Evolutionary conservation across 2,113 vertebrate genomes (phyloP).

Genomic region (Setophaga petechia): DNA sequence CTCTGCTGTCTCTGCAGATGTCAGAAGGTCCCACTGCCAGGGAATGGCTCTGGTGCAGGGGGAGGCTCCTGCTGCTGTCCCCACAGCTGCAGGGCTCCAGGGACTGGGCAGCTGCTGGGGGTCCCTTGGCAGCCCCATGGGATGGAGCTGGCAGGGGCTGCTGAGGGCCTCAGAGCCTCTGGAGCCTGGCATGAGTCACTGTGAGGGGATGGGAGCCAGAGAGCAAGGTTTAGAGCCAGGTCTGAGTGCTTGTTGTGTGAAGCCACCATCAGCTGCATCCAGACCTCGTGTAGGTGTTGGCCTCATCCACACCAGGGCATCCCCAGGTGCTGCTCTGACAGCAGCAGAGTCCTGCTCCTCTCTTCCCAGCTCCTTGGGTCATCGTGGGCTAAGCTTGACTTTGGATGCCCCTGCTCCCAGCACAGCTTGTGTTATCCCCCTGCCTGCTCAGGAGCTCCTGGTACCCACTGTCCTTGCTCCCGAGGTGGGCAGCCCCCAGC

Average conservation of each 20-base stretch:
- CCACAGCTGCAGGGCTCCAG: not conserved
- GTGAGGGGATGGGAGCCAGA: not conserved
- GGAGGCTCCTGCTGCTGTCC: not conserved
- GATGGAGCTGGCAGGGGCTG: not conserved
- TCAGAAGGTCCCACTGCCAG: not conserved
- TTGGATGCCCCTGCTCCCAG: accelerated
- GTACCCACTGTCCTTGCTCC: not conserved
- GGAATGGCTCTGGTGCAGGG: too few relatives aligned
- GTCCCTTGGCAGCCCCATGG: not conserved
- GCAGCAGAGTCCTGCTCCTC: not conserved
- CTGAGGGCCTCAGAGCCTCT: not conserved
- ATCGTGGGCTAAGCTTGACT: not conserved
- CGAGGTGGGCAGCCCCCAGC: not conserved
- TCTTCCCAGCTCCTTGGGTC: not conserved
- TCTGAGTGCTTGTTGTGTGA: not conserved
- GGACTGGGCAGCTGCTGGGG: not conserved
- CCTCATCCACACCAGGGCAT: not conserved
- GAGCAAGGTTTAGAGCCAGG: not conserved
- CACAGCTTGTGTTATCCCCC: not conserved
- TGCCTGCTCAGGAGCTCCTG: not conserved
- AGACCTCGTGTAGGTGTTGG: accelerated
- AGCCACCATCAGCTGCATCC: accelerated
- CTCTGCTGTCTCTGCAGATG: not conserved
- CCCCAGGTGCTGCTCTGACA: not conserved
- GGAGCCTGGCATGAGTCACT: not conserved